Evolutionary conservation across 2,113 vertebrate genomes (phyloP), one percentile per base, ranked within the genome.

Genomic region (Chaenogobius annularis): DNA sequence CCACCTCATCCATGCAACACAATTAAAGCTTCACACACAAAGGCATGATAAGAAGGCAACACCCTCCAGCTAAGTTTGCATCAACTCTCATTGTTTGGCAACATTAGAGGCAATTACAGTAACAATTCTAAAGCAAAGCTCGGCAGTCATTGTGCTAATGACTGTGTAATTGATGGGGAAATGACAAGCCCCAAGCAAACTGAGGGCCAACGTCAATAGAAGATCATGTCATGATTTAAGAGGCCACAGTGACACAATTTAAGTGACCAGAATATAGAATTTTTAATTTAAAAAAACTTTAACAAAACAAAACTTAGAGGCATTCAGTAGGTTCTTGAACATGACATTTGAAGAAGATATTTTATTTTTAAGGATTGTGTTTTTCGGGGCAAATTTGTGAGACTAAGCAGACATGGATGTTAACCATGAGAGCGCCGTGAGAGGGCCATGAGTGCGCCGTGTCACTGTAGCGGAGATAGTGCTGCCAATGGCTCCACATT

Each of bases 51-150:
- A 87, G 85, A 70, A 83, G 59, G 64, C 75, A 81, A 87, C 81
- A 63, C 86, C 90, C 85, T 48, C 75, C 75, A 81, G 70, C 70
- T 19, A 44, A 78, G 80, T 89, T 88, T 89, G 83, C 88, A 90
- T 89, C 85, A 81, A 88, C 81, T 62, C 65, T 84, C 81, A 89
- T 93, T 94, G 92, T 93, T 90, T 90, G 66, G 61, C 70, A 69
- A 89, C 80, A 87, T 89, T 91, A 91, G 70, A 83, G 85, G 89
- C 87, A 93, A 94, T 94, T 90, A 92, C 85, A 83, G 1, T 82
- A 81, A 89, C 90, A 91, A 92, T 94, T 93, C 87, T 93, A 88
- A 92, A 86, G 92, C 91, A 93, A 93, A 93, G 87, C 75, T 80
- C 78, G 35, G 72, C 76, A 78, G 81, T 80, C 86, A 90, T 86